Base-by-base conservation (phyloP, 2,888 invertebrate species). In the Morpho deidamia region DNA sequence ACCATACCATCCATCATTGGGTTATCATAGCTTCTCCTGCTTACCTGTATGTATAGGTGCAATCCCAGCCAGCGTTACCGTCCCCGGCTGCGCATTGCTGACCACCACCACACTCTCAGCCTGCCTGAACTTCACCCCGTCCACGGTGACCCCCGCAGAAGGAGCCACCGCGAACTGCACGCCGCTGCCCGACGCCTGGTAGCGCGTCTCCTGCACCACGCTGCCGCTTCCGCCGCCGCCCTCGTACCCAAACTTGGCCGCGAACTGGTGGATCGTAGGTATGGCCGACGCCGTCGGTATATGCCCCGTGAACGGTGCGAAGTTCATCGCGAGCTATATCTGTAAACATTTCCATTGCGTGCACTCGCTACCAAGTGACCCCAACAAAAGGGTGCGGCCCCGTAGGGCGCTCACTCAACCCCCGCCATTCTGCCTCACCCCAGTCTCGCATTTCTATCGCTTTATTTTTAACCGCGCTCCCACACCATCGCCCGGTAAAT, bases 221-320 rank as follows among this genome's bases (percentile, higher is more conserved):
- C 76, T 76, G 38, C 77, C 74, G 12, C 70, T 58, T 46, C 64
- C 66, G 7, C 80, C 76, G 39, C 70, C 61, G 67, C 87, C 70
- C 76, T 91, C 83, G 81, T 91, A 84, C 57, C 91, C 81, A 76
- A 93, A 91, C 89, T 95, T 94, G 60, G 95, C 94, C 37, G 94
- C 92, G 80, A 96, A 96, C 82, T 96, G 96, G 80, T 96, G 95
- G 74, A 96, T 95, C 56, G 94, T 93, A 63, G 95, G 95, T 67
- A 95, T 92, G 66, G 94, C 91, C 64, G 93, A 92, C 68, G 93
- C 92, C 67, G 93, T 91, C 72, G 94, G 94, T 77, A 94, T 95
- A 83, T 93, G 95, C 69, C 94, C 93, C 69, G 95, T 94, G 80
- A 96, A 96, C 64, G 95, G 95, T 71, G 95, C 93, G 89, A 96